These are phyloP conservation scores for Hirundichthys speculiger DNA, from an alignment of 2,113 vertebrate genomes.

Conservation along the genomic window DNA sequence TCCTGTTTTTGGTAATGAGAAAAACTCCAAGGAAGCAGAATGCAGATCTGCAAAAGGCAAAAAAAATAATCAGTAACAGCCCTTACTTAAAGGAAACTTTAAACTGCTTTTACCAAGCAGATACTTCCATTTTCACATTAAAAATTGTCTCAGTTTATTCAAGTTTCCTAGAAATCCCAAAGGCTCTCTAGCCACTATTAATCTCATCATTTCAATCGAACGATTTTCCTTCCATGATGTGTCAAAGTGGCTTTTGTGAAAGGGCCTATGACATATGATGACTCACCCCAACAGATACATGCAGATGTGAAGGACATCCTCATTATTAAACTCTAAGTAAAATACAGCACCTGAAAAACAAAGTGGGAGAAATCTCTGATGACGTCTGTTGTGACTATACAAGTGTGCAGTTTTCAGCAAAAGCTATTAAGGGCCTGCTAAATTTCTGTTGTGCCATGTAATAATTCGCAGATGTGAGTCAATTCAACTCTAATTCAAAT, in stretches of 20 bases:
- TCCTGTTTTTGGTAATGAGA: constrained; percentile 90
- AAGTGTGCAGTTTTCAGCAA: background rate
- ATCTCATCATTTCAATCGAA: background rate
- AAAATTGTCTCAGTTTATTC: background rate
- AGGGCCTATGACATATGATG: background rate
- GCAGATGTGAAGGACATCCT: constrained; percentile 90
- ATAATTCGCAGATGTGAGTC: background rate
- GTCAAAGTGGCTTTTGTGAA: background rate
- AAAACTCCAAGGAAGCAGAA: constrained; percentile 92
- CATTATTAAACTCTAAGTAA: constrained; percentile 90
- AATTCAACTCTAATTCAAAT: background rate
- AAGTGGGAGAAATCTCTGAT: background rate
- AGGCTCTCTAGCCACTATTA: background rate
- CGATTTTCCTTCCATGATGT: background rate
- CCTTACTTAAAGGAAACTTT: background rate
- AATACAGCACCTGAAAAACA: constrained; percentile 87
- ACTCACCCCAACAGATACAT: constrained; percentile 96
- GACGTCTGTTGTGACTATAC: background rate
- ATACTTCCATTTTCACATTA: background rate
- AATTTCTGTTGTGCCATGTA: background rate
- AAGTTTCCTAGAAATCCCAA: background rate
- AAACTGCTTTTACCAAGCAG: background rate
- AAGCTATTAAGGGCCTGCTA: background rate
- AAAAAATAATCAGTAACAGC: constrained; percentile 1
- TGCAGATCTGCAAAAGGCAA: constrained; percentile 79